A percentile compares a stretch with the other conserved stretches of the same genome.
Conservation (phyloP, 2,888 invertebrate species). For the Agriopis leucophaearia region DNA sequence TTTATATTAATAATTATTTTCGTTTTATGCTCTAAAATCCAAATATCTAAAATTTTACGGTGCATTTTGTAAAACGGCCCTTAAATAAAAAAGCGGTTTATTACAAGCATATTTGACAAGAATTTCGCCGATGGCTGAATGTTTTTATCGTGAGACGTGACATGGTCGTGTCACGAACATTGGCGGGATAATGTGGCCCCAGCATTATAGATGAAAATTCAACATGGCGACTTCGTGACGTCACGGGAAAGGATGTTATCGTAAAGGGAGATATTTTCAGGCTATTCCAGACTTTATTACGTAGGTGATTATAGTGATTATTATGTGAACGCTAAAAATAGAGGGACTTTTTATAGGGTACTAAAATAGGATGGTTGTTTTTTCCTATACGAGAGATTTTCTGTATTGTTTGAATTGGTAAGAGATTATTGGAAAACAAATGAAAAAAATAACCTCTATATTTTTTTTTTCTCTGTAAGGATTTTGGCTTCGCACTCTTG, state of each 20-base stretch:
- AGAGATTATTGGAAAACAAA: neutral
- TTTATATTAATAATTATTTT: too few species aligned
- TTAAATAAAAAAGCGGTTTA: too few species aligned
- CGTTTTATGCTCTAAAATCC: too few species aligned
- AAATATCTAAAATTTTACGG: too few species aligned
- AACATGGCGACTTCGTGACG: conserved; percentile 37
- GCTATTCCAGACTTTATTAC: conserved; percentile 26
- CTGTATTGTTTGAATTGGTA: conserved; percentile 3
- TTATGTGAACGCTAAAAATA: conserved; percentile 27
- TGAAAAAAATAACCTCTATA: too few species aligned
- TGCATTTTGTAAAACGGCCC: too few species aligned
- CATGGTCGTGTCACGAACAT: too few species aligned
- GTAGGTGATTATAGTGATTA: conserved; percentile 17
- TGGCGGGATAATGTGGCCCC: neutral
- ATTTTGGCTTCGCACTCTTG: too few species aligned
- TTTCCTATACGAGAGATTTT: conserved; percentile 17
- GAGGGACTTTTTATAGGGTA: conserved; percentile 29
- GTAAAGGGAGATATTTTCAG: conserved; percentile 21
- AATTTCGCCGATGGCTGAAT: too few species aligned
- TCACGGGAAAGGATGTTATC: conserved; percentile 36
- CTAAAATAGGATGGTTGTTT: conserved; percentile 25
- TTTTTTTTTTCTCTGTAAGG: too few species aligned
- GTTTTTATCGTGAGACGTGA: neutral
- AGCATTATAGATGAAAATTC: conserved; percentile 15
- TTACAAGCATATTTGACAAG: too few species aligned